Percentiles rank a stretch among this genome's conserved stretches.
These are phyloP conservation scores for Ctenopoma multispine DNA, from an alignment of 2,797 vertebrate species.

Conservation along the genomic window DNA sequence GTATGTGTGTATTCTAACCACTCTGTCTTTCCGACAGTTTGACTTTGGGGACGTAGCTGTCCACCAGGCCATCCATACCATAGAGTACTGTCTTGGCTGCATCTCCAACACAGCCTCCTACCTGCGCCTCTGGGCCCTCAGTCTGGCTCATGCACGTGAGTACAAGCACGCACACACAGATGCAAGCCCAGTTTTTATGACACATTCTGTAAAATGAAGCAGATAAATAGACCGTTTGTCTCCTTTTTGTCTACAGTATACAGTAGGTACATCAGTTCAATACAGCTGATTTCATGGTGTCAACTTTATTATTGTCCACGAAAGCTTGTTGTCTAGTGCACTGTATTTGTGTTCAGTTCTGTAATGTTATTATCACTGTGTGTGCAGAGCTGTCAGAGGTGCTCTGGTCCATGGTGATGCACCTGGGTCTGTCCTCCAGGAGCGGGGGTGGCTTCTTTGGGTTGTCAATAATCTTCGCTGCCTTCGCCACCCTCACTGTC, in stretches of 20 bases:
- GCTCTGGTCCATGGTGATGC: slow-evolving; percentile 94
- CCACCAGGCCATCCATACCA: slow-evolving; percentile 97
- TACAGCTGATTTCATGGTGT: neutral
- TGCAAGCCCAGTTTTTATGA: neutral
- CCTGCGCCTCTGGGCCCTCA: slow-evolving; percentile 79
- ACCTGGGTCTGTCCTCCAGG: slow-evolving; percentile 87
- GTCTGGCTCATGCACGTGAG: slow-evolving; percentile 81
- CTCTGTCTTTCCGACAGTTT: slow-evolving; percentile 84
- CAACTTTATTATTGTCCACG: neutral
- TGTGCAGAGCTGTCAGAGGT: slow-evolving; percentile 80
- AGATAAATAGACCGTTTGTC: neutral
- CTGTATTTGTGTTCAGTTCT: neutral
- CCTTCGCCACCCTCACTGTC: slow-evolving; percentile 92
- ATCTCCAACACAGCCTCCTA: slow-evolving; percentile 85
- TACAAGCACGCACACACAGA: neutral
- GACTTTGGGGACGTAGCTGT: slow-evolving; percentile 93
- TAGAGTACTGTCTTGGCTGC: slow-evolving; percentile 97
- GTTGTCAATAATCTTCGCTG: slow-evolving; percentile 91
- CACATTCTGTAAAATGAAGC: neutral
- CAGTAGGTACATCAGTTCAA: neutral
- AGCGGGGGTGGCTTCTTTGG: slow-evolving; percentile 89
- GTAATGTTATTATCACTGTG: neutral
- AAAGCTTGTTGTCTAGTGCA: neutral
- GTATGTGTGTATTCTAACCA: neutral
- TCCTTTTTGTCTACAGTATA: neutral